Base-by-base conservation (phyloP, 1,140 invertebrate genomes). In the Rhyacophila brunnea region DNA sequence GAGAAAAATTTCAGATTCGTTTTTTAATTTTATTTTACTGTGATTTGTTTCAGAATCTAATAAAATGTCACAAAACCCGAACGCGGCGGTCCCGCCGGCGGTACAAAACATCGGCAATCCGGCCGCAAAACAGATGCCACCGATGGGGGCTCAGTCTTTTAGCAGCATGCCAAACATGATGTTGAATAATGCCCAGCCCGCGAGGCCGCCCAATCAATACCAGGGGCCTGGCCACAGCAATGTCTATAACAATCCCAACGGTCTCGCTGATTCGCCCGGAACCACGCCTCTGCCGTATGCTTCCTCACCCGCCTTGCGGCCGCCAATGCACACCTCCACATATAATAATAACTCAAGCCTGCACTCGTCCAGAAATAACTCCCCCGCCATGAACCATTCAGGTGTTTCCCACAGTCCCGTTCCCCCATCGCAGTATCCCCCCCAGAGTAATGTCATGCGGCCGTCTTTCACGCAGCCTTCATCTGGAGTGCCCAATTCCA, bases 301-400 rank as follows among this genome's bases (percentile, higher is more conserved):
- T 10, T 28, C 50, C n/a, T 63, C 60, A 10, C 44, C 50, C 4
- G 18, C 44, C 4, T 19, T 56, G 20, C 49, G 57, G 34, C 47
- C 57, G 2, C 44, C 55, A 6, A 14, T 58, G 18, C 50, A 50
- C 32, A 58, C 49, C 19, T 54, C 49, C 53, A 34, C 56, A 7
- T 48, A 54, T 18, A 49, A 58, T 18, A 58, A 65, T 45, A 55
- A 58, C 49, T 50, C 53, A 1, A 65, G 63, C 36, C 48, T 56
- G 42, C 46, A 62, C 9, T 65, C 59, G 11, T 65, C 63, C 4
- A 53, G 63, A 58, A 65, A 65, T 55, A 58, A 59, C 6, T 65
- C 63, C 11, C 63, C 63, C 11, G 55, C 52, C n/a, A 44, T 64
- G 23, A 60, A 58, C 20, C 46, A 62, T 19, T 51, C 63, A 1